phyloP scores from a whole-genome alignment of 2,797 vertebrate species.

The Caiman crocodilus region DNA sequence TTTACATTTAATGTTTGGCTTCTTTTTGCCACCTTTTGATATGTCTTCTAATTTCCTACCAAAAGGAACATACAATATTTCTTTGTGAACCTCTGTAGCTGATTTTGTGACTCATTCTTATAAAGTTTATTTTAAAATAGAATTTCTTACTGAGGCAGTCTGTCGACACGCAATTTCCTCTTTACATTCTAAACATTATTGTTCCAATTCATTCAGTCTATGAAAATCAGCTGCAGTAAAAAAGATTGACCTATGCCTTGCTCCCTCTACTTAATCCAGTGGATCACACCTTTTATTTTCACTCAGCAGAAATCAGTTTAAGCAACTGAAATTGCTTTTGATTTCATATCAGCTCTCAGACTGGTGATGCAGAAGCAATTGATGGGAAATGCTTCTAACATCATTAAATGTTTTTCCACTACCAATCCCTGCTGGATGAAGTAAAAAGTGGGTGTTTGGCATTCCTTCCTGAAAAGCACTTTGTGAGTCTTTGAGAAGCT shows the following conservation, averaged over 20 bases:
- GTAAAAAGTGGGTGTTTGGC: constrained; percentile 1
- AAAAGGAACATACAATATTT: not conserved
- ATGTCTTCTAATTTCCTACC: not conserved
- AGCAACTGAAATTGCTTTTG: not conserved
- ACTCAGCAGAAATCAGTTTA: constrained; percentile 19
- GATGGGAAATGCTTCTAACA: not conserved
- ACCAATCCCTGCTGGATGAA: not conserved
- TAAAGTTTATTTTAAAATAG: not conserved
- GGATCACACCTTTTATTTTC: constrained; percentile 21
- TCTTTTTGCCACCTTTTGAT: no score
- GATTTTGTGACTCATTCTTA: constrained; percentile 28
- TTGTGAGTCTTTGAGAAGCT: not conserved
- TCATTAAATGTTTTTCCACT: constrained; percentile 23
- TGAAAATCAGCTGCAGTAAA: not conserved
- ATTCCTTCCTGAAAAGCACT: not conserved
- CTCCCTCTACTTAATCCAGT: not conserved
- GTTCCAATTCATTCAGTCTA: not conserved
- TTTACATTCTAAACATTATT: not conserved
- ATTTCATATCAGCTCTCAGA: constrained; percentile 16
- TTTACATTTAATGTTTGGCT: not conserved
- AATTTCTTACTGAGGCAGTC: constrained; percentile 5
- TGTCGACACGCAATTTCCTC: not conserved
- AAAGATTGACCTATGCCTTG: not conserved
- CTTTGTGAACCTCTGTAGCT: not conserved
- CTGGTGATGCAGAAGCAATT: not conserved